Evolutionary conservation across 2,888 invertebrate genomes (phyloP), one percentile per base, ranked within the genome.

Genomic region (Cylindroiulus punctatus): DNA sequence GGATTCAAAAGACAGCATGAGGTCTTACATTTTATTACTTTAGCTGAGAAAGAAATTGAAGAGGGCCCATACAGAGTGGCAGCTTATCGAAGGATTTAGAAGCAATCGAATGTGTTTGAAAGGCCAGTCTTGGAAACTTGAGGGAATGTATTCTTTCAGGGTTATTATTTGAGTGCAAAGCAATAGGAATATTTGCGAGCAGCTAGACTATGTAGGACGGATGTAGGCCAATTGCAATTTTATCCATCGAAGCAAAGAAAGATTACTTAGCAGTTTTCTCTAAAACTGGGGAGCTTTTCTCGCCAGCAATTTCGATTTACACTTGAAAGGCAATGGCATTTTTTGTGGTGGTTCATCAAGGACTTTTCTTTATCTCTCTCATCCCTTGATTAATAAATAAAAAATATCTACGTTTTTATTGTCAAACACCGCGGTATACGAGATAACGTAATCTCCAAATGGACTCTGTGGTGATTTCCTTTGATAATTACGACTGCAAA

Each of bases 1-100:
- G 26, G 17, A 76, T 17, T 30, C 14, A 17, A 76, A 14, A 30
- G 14, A 8, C 76, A 76, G 30, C 30, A 26, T 26, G 17, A 1
- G 65, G 26, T 14, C 76, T 30, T 30, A 76, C 14, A 30, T 76
- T 76, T 76, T 76, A 76, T 76, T 76, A 12, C 76, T 76, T 76
- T 30, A 76, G 30, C 14, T 12, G 30, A 76, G 12, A 30, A 76
- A 76, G 76, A 76, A 76, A 76, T 76, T 30, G 76, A 30, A 26
- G 30, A 76, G 30, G 76, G 14, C 30, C 12, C 30, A 12, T 30
- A 26, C 76, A 17, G 76, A 76, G 76, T 76, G 76, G 12, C 26
- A 76, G 76, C 10, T 76, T 76, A 76, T 26, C 26, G 17, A 30
- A 76, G 76, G 76, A 76, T 76, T 76, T 76, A 76, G 76, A 76